Percentiles rank a stretch among this genome's conserved stretches.
phyloP scores from a whole-genome alignment of 2,113 vertebrate genomes.

The Plotosus lineatus region DNA sequence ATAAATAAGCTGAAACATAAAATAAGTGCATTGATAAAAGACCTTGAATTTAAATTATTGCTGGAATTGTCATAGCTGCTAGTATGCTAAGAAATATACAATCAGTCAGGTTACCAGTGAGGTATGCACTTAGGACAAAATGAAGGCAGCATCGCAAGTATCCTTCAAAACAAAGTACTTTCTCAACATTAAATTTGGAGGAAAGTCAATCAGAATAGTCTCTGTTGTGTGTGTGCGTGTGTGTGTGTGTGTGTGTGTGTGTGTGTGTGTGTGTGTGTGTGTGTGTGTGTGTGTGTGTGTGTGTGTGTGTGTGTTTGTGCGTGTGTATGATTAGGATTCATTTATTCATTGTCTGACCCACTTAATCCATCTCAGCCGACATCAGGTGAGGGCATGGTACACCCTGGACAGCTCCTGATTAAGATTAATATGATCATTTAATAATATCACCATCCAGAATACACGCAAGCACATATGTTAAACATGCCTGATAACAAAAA shows the following conservation, averaged over 20 bases:
- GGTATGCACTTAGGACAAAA: neutral
- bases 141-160: neutral
- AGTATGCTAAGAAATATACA: too few relatives aligned
- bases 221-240: too few relatives aligned
- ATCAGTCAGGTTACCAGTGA: neutral
- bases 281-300: too few relatives aligned
- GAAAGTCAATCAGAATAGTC: neutral
- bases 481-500: neutral
- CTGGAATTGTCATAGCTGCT: neutral
- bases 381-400: too few relatives aligned
- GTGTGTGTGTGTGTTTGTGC: too few relatives aligned
- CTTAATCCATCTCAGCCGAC: too few relatives aligned
- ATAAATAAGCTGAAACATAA: neutral
- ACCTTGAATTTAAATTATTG: neutral
- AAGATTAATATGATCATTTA: neutral
- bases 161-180: neutral
- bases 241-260: too few relatives aligned
- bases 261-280: too few relatives aligned
- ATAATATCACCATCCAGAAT: neutral
- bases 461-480: slow-evolving; percentile 27
- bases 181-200: neutral
- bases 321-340: too few relatives aligned
- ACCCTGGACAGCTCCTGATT: too few relatives aligned
- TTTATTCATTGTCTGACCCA: too few relatives aligned
- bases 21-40: slow-evolving; percentile 5